Conservation (phyloP, 2,888 invertebrate species). For the Hipparchia sbordonii region DNA sequence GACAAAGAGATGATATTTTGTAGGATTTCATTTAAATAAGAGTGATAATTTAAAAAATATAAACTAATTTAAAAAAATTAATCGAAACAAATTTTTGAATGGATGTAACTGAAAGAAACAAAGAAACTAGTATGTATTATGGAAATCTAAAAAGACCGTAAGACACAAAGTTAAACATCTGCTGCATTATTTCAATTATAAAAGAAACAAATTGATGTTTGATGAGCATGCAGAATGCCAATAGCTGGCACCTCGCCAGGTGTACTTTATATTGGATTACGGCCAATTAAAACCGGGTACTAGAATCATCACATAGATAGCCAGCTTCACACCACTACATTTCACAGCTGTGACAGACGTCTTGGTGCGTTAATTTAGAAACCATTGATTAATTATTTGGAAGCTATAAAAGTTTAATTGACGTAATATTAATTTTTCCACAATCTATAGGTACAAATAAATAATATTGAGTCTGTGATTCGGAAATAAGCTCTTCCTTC, state of each 20-base stretch:
- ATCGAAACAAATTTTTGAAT: too few species aligned
- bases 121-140: background rate
- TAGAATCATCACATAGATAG: slow-evolving; percentile 61
- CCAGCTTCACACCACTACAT: slow-evolving; percentile 68
- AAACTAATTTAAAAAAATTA: too few species aligned
- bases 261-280: slow-evolving; percentile 81
- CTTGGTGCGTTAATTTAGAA: slow-evolving; percentile 69
- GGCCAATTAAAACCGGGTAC: slow-evolving; percentile 79
- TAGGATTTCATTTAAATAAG: too few species aligned
- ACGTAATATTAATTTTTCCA: background rate
- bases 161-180: slow-evolving; percentile 41
- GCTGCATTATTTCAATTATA: slow-evolving; percentile 64
- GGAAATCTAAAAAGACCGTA: slow-evolving; percentile 1
- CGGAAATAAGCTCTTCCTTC: too few species aligned
- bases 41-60: too few species aligned
- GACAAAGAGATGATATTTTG: too few species aligned
- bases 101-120: background rate
- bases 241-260: slow-evolving; percentile 73
- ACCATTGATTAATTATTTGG: slow-evolving; percentile 49
- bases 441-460: too few species aligned
- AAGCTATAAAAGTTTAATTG: background rate
- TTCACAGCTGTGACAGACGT: slow-evolving; percentile 49
- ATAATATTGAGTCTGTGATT: too few species aligned
- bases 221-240: slow-evolving; percentile 76
- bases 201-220: slow-evolving; percentile 78